Base-by-base conservation (phyloP, 2,797 vertebrate genomes). In the Myiotriccus ornatus region DNA sequence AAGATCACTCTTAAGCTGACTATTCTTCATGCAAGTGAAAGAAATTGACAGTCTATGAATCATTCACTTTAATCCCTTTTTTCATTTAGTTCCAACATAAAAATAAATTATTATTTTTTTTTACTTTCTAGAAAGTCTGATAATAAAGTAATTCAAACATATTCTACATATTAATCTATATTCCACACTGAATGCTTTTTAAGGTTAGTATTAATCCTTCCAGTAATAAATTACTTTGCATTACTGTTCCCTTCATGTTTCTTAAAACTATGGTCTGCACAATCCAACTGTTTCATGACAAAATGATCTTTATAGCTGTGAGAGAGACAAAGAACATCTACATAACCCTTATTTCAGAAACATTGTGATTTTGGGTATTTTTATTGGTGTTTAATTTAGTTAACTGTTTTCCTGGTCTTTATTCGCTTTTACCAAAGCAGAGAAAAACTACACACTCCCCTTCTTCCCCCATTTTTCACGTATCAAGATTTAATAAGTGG, bases 381-480 rank as follows among this genome's bases (percentile, higher is more conserved):
- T 32, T 39, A 2, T 46, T 65, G 23, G 2, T 18, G 1, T n/a
- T 59, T 55, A 65, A 25, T 43, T 65, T 44, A 11, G 18, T 52
- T 28, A 35, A 56, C 25, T 35, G 14, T 65, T 68, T 81, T 32
- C 22, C 35, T 56, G 2, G 2, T 32, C 23, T 74, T 67, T 17
- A 34, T 3, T 7, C 0, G 9, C 11, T 63, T 89, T 79, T 17
- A 44, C 5, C 15, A 21, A 18, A n/a, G 13, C 12, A 49, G 22
- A 62, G 35, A 12, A 90, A 69, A 77, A 32, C 8, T 55, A 6
- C 10, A 62, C 2, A 6, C 2, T 62, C 5, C 0, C 0, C 0
- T 3, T 39, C 9, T 47, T 12, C 4, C 10, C 5, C 4, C 5
- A 27, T 47, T 79, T 75, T 69, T 9, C 2, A 73, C 14, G 5